Base-by-base conservation (phyloP, 2,797 vertebrate genomes). In the Podarcis siculus region DNA sequence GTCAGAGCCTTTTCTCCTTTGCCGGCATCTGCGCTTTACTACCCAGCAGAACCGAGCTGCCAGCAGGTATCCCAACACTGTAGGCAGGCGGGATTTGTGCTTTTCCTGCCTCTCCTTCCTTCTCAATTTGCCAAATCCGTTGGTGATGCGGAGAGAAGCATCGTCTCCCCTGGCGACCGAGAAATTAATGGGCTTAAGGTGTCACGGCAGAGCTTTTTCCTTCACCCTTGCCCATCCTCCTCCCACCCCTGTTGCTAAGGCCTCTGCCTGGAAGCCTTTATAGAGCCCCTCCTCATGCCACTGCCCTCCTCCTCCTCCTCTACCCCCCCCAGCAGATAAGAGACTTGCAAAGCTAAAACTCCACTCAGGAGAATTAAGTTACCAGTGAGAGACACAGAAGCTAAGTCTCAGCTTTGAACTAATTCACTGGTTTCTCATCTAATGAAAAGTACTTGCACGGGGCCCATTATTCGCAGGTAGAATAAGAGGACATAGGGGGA, bases 51-150 rank as follows among this genome's bases (percentile, higher is more conserved):
- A 35, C 61, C 79, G 45, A 77, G 73, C 82, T 77, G 45, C 45
- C 35, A 30, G 64, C 78, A 45, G 37, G 79, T 27, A 19, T 67
- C 42, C 76, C n/a, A 4, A 27, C 72, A 30, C 45, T 67, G 72
- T 69, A 2, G 30, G 78, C 72, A 45, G 45, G 61, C 42, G 17
- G 61, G 86, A 76, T 80, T 84, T 87, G 69, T 61, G 23, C 82
- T 71, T 87, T 87, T 85, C 82, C 82, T 87, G 75, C 82, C 85
- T 79, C 45, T 45, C 86, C 79, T 61, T 90, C 86, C 72, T 45
- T 45, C 77, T 73, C 32, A 87, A 90, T 90, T 88, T 87, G 82
- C 82, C 72, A 88, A 90, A 90, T 90, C 89, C 83, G 13, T 79
- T 61, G 2, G n/a, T 82, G 89, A 90, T 88, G 86, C 4, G 35